A percentile compares a stretch with the other conserved stretches of the same genome.
Evolutionary conservation across 1,140 invertebrate species (phyloP).

Genomic region (Tribolium castaneum): DNA sequence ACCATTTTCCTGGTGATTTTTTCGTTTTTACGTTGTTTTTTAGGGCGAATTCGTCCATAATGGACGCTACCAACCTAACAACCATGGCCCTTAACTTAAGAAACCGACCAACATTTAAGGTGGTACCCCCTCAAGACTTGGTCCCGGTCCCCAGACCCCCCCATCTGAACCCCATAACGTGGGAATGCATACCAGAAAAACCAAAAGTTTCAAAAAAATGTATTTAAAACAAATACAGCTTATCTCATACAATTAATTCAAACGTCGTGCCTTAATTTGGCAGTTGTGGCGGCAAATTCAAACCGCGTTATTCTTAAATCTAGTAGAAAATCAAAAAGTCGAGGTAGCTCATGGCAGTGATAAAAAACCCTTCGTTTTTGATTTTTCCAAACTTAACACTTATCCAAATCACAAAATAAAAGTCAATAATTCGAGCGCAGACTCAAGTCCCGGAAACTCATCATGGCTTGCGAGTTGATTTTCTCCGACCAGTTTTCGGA

Average conservation of each 20-base stretch:
- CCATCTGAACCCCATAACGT: conserved; percentile 36
- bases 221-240: background rate
- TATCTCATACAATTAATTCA: background rate
- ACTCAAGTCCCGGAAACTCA: conserved; percentile 13
- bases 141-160: background rate
- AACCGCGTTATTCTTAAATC: background rate
- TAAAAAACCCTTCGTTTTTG: conserved; percentile 15
- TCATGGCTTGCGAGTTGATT: background rate
- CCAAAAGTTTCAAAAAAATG: conserved; percentile 8
- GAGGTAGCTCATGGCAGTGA: conserved; percentile 26
- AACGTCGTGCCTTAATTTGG: background rate
- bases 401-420: conserved; percentile 37
- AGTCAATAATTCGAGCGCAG: background rate
- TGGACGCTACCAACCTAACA: background rate
- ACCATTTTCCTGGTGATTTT: no score
- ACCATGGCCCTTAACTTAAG: background rate
- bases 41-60: conserved; percentile 22
- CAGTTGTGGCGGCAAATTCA: background rate
- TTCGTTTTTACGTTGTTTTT: background rate
- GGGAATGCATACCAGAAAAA: conserved; percentile 23
- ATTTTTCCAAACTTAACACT: conserved; percentile 12
- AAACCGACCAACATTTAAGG: background rate
- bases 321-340: conserved; percentile 17
- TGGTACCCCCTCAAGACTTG: background rate
- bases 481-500: background rate